These are phyloP conservation scores for Nothocercus nigrocapillus DNA, from an alignment of 2,113 vertebrate species.

Conservation along the genomic window DNA sequence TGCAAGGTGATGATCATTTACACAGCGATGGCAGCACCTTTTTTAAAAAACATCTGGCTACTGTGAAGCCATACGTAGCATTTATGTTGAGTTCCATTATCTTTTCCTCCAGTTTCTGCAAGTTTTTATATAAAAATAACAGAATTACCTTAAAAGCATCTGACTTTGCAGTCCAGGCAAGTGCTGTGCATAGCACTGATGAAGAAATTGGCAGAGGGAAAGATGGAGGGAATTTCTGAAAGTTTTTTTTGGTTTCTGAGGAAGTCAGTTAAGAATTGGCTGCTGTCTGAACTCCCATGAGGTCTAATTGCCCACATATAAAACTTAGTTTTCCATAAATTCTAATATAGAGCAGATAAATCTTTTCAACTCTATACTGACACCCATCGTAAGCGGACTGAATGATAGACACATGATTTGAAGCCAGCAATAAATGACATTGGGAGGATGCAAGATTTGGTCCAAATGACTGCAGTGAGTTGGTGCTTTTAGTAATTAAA, in stretches of 20 bases:
- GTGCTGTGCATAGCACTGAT: background rate
- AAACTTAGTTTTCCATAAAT: background rate
- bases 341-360: background rate
- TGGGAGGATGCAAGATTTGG: background rate
- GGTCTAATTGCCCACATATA: background rate
- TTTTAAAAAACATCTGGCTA: background rate
- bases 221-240: background rate
- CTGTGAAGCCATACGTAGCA: background rate
- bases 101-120: background rate
- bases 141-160: background rate
- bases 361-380: background rate
- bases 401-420: background rate
- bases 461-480: background rate
- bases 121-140: background rate
- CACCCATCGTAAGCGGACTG: background rate
- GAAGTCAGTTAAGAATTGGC: background rate
- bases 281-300: background rate
- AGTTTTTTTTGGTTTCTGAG: background rate
- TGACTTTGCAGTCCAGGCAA: background rate
- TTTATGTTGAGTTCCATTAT: background rate
- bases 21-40: fast-evolving
- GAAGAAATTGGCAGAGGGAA: background rate
- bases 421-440: background rate
- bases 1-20: background rate
- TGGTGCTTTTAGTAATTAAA: background rate